Base-by-base conservation (phyloP, 2,113 vertebrate species). In the Asarcornis scutulata region DNA sequence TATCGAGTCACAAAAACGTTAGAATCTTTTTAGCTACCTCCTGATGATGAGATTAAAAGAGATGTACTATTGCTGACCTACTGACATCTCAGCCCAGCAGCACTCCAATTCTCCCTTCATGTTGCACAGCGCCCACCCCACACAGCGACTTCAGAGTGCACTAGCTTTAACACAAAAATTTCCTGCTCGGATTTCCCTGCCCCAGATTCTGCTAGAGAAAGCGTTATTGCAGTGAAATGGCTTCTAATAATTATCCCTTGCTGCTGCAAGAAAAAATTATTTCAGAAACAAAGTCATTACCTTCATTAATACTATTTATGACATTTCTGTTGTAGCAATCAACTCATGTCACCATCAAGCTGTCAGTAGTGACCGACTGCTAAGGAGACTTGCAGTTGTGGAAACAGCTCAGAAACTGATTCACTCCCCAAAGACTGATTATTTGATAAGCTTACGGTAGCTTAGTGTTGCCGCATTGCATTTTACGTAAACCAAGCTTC, bases 11-110 rank as follows among this genome's bases (percentile, higher is more conserved):
- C 8, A 83, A 73, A 94, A 85, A 76, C 38, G 52, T 38, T 8
- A 55, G 32, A 18, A 59, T 76, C 67, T 42, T 83, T 66, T 83
- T 77, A 69, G 62, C 50, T 59, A 29, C 17, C 46, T 83, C 46
- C 60, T 55, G 36, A 89, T 80, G 69, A 92, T 76, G 79, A 92
- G 87, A 96, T 34, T 36, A 91, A 80, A 63, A 63, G n/a, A 79
- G 80, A 36, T 5, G 36, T 46, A 9, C 72, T 38, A 50, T 11
- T 55, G 26, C 50, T 95, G 94, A 88, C 95, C 89, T 67, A 55
- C 21, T 74, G 87, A 62, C 44, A 73, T 6, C 67, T 40, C 81
- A 42, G 58, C 60, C 66, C 34, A 74, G 38, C 6, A 86, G 59
- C 22, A 23, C 46, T 36, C 38, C 2, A 16, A 6, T 18, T 80